Percentiles rank a stretch among this genome's conserved stretches.
These are phyloP conservation scores for Volucella inanis DNA, from an alignment of 2,888 invertebrate species.

Conservation along the genomic window DNA sequence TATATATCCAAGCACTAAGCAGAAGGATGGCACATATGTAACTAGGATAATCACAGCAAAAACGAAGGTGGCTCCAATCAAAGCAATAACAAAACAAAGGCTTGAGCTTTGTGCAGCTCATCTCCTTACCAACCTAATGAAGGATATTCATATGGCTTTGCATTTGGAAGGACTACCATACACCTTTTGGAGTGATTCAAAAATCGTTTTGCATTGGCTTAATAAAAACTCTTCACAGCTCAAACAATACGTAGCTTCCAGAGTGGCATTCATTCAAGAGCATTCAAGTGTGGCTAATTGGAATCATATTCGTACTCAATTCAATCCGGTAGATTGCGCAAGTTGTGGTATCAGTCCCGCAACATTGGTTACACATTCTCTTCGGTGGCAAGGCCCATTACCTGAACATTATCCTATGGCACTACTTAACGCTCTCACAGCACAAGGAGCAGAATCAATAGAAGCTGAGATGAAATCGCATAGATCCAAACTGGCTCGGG, in stretches of 20 bases:
- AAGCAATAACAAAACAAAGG: conserved; percentile 8
- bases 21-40: conserved; percentile 12
- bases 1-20: conserved; percentile 6
- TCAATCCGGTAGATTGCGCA: conserved; percentile 17
- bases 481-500: conserved; percentile 20
- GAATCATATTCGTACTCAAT: conserved; percentile 17
- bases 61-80: conserved; percentile 21
- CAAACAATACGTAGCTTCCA: neutral
- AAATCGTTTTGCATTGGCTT: conserved; percentile 9
- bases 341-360: conserved; percentile 1
- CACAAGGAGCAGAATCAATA: conserved; percentile 11
- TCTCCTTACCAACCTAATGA: conserved; percentile 16
- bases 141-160: conserved; percentile 10
- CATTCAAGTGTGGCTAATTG: conserved; percentile 3
- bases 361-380: neutral
- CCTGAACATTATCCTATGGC: conserved; percentile 11
- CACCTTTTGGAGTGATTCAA: neutral
- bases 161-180: conserved; percentile 4
- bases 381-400: conserved; percentile 24
- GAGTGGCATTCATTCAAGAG: neutral
- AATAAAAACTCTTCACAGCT: neutral
- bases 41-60: conserved; percentile 4
- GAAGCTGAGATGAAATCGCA: conserved; percentile 5
- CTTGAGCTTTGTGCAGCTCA: conserved; percentile 18
- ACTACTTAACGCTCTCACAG: neutral